Conservation (phyloP, 2,113 vertebrate species). For the Chiloscyllium plagiosum region DNA sequence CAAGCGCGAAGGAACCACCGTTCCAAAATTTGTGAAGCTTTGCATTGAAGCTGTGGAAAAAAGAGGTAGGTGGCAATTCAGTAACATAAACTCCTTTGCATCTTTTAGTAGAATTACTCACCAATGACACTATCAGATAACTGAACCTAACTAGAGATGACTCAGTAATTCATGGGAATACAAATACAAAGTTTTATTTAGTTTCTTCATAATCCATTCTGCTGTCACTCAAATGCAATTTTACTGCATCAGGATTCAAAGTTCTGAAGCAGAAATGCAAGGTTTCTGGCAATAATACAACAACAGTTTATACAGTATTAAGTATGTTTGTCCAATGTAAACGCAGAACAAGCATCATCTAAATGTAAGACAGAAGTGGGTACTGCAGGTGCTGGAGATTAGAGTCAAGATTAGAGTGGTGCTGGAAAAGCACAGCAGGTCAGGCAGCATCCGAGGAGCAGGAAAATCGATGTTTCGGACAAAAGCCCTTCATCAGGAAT, state of each 20-base stretch:
- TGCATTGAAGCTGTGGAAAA: constrained; percentile 80
- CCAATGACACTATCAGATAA: background rate
- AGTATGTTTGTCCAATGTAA: constrained; percentile 11
- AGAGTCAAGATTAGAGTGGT: too few species aligned
- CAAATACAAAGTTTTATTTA: background rate
- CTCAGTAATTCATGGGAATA: background rate
- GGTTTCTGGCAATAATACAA: background rate
- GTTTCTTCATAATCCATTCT: background rate
- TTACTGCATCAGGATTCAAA: background rate
- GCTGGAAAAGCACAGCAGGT: too few species aligned
- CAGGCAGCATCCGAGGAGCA: too few species aligned
- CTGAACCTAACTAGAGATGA: background rate
- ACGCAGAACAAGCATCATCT: background rate
- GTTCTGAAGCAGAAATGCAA: background rate
- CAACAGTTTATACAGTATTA: background rate
- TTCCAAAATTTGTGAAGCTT: constrained; percentile 73
- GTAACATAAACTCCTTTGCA: background rate
- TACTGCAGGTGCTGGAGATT: too few species aligned
- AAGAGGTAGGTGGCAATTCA: constrained; percentile 62
- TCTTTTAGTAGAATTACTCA: constrained; percentile 3
- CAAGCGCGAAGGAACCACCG: constrained; percentile 72
- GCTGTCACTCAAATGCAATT: background rate
- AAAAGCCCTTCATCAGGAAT: too few species aligned
- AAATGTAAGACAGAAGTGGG: background rate
- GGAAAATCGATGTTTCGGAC: too few species aligned